phyloP scores from a whole-genome alignment of 2,113 vertebrate genomes.

The Nesogale talazaci region DNA sequence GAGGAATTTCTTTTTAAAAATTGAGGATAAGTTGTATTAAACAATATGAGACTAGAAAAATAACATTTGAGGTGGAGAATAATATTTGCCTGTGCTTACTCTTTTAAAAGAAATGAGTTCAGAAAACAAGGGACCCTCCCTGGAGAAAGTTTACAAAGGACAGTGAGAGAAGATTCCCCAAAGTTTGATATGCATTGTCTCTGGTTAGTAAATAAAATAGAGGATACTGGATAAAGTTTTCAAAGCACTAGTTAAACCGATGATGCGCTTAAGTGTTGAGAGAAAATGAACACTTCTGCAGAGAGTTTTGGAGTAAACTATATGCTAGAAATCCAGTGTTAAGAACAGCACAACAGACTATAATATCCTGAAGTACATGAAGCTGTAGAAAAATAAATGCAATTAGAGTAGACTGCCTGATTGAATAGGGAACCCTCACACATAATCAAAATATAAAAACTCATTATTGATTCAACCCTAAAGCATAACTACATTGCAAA shows the following conservation, averaged over 20 bases:
- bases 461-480: conserved; percentile 1
- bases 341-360: background rate
- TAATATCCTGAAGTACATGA: background rate
- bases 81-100: background rate
- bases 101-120: background rate
- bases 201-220: background rate
- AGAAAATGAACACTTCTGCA: background rate
- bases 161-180: background rate
- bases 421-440: background rate
- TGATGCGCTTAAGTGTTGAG: background rate
- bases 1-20: background rate
- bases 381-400: background rate
- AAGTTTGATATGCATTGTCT: background rate
- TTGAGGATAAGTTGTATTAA: background rate
- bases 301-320: background rate
- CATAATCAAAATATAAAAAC: background rate
- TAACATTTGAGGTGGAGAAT: background rate
- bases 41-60: background rate
- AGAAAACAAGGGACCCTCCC: background rate
- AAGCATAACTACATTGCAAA: background rate
- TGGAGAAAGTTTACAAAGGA: background rate
- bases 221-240: background rate
- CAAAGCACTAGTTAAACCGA: background rate
- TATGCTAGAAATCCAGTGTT: background rate
- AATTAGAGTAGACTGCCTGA: background rate